phyloP scores from a whole-genome alignment of 2,797 vertebrate species.

The Argya squamiceps region DNA sequence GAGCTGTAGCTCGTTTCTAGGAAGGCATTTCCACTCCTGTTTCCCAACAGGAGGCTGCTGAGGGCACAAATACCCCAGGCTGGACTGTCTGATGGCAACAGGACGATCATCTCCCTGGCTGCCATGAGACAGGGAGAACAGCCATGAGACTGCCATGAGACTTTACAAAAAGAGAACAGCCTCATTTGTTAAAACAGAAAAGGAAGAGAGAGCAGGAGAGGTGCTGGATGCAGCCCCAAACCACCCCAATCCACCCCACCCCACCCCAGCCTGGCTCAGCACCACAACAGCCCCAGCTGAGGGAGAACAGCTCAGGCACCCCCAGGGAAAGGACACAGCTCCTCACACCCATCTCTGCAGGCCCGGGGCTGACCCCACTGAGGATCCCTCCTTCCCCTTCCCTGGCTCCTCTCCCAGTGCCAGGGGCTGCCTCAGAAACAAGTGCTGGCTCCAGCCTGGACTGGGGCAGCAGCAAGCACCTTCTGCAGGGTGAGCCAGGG shows the following conservation, averaged over 20 bases:
- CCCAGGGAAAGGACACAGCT: background rate
- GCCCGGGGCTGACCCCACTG: fast-evolving
- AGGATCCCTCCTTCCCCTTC: background rate
- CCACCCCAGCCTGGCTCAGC: background rate
- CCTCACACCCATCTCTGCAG: background rate
- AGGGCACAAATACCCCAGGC: background rate
- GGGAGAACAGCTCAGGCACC: background rate
- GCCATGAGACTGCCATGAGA: background rate
- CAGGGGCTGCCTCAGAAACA: background rate
- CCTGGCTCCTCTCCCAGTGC: background rate
- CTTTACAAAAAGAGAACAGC: background rate
- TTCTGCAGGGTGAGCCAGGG: background rate
- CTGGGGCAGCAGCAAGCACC: background rate
- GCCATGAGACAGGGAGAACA: fast-evolving
- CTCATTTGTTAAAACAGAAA: background rate
- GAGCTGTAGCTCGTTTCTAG: background rate
- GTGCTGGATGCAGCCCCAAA: background rate
- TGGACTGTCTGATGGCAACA: background rate
- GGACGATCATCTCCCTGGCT: background rate
- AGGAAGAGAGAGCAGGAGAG: background rate
- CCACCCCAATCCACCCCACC: background rate
- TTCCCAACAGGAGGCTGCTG: background rate
- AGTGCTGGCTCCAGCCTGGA: background rate
- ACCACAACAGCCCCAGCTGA: background rate
- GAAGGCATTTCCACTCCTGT: background rate